Evolutionary conservation across 2,113 vertebrate species (phyloP), one percentile per base, ranked within the genome.

Genomic region (Myotis davidii): DNA sequence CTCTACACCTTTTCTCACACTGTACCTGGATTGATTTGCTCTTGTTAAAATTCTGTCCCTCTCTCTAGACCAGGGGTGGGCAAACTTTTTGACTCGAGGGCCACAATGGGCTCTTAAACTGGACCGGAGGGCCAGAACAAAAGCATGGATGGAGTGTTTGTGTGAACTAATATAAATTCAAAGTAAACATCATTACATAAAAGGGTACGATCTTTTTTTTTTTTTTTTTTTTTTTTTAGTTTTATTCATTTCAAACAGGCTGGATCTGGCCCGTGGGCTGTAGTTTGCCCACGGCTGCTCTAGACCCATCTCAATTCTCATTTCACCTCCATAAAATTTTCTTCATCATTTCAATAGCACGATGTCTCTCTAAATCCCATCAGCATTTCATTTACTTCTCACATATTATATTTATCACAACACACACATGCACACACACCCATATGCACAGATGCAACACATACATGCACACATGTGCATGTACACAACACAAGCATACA

Each of bases 281-380:
- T n/a, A n/a, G n/a, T n/a, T n/a, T n/a, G n/a, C n/a, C n/a, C n/a
- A n/a, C n/a, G n/a, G n/a, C n/a, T n/a, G n/a, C n/a, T 39, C n/a
- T 90, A 77, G 45, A 94, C 54, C 52, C 73, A 72, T 32, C 54
- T 95, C 83, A 42, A 39, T 20, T 42, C 78, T 94, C 82, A 7
- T 94, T 69, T 88, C 88, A 85, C 37, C 48, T 34, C n/a, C 73
- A 56, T 9, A 56, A 84, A 70, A 23, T 76, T 48, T 32, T 29
- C 34, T 61, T 84, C 72, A 17, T 59, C 54, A 18, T 20, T 2
- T 39, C 37, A 25, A 9, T 0, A 48, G 56, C 32, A 74, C 2
- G 6, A 20, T 59, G 16, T 23, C 18, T 45, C 23, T 14, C 56
- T 65, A 34, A 87, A 72, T 54, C 37, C 25, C 37, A 45, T 73